phyloP scores from a whole-genome alignment of 1,140 invertebrate genomes.

The Atta texana region DNA sequence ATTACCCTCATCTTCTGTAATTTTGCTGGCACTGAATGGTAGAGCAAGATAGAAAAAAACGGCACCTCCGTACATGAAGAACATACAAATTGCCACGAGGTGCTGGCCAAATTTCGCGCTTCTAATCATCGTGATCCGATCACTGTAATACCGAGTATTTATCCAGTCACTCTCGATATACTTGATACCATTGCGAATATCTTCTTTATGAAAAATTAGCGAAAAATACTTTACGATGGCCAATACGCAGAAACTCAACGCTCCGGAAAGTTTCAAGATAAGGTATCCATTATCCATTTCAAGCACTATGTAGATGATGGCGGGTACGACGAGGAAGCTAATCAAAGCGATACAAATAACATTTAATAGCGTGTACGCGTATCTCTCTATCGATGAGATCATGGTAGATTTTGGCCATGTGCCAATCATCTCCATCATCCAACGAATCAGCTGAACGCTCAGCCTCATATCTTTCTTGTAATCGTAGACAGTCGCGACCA shows the following conservation, averaged over 20 bases:
- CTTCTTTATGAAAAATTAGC: slow-evolving; percentile 64
- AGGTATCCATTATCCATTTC: slow-evolving; percentile 71
- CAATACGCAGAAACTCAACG: slow-evolving; percentile 79
- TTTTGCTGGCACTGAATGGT: slow-evolving; percentile 43
- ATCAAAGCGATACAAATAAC: slow-evolving; percentile 42
- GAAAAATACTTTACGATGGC: slow-evolving; percentile 77
- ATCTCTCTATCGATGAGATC: background rate
- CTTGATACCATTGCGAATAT: slow-evolving; percentile 75
- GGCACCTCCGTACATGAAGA: slow-evolving; percentile 66
- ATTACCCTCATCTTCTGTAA: slow-evolving; percentile 6
- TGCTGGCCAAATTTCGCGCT: slow-evolving; percentile 61
- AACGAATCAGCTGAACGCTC: slow-evolving; percentile 62
- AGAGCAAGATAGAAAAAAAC: slow-evolving; percentile 58
- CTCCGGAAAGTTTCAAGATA: slow-evolving; percentile 77
- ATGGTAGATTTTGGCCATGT: slow-evolving; percentile 45
- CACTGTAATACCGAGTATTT: slow-evolving; percentile 16
- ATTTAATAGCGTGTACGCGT: background rate
- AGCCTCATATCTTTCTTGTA: slow-evolving; percentile 26
- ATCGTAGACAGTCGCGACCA: background rate
- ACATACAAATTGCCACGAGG: slow-evolving; percentile 30
- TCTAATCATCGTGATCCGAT: slow-evolving; percentile 58
- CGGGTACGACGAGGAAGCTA: slow-evolving; percentile 53
- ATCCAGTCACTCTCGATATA: slow-evolving; percentile 78
- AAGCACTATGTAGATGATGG: slow-evolving; percentile 14
- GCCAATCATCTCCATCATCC: slow-evolving; percentile 67